Base-by-base conservation (phyloP, 1,140 invertebrate genomes). In the Goniozus legneri region DNA sequence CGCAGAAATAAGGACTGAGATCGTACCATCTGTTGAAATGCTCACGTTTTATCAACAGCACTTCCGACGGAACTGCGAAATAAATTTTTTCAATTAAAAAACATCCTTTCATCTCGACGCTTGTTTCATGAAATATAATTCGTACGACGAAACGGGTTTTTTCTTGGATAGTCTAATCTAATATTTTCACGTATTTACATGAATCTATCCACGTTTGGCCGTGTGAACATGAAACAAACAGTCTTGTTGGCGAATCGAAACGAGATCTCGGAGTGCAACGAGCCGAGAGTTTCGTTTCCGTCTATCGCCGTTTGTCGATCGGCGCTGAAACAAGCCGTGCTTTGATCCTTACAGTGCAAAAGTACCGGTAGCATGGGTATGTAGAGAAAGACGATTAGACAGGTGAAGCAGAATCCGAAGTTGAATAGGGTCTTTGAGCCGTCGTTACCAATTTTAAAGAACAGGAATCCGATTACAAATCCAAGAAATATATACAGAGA, bases 1-100 rank as follows among this genome's bases (percentile, higher is more conserved):
- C 92, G 8, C 87, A 80, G 68, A 92, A 96, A 66, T 97, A 97
- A 0, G 93, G 86, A 63, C 88, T 88, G 12, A 96, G 68, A 18
- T 86, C 84, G 70, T 96, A 97, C 93, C 93, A 97, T 55, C 89
- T 84, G 69, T 97, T 97, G 58, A 95, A 89, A 63, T 95, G 87
- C 75, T 97, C 95, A 43, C 92, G 77, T 55, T 91, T 90, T 50
- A 97, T 77, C 3, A 94, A 78, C 38, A 85, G 82, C 39, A 95
- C 87, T 77, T 97, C 92, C 16, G 83, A 79, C 1, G 93, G 92
- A 83, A 94, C 92, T 96, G 71, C 21, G 82, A 81, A 58, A 56
- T 55, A 6, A 6, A 27, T 27, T 15, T n/a, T n/a, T n/a, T n/a
- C n/a, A n/a, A n/a, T n/a, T n/a, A n/a, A n/a, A n/a, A n/a, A n/a